Evolutionary conservation across 2,797 vertebrate species (phyloP).

Genomic region (Poeciliopsis infans): DNA sequence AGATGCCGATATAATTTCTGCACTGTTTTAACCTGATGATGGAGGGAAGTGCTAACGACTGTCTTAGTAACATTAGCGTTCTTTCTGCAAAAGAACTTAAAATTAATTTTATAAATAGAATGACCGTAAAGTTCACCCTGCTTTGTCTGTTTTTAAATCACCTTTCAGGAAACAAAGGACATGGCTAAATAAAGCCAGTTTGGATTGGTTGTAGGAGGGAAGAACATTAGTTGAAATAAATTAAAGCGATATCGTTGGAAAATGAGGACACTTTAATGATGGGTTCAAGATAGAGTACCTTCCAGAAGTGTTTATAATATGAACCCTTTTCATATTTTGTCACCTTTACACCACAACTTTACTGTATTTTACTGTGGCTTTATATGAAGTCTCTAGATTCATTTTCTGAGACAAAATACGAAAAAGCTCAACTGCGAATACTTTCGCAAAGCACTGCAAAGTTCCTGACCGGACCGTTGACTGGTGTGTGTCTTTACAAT

Average conservation of each 20-base stretch:
- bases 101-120: not conserved
- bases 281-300: not conserved
- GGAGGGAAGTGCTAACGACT: not conserved
- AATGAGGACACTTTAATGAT: constrained; percentile 8
- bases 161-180: not conserved
- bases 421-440: not conserved
- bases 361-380: not conserved
- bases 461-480: not conserved
- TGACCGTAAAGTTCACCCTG: not conserved
- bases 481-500: not conserved
- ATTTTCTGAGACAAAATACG: constrained; percentile 3
- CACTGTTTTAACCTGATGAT: not conserved
- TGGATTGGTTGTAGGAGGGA: not conserved
- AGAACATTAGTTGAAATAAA: not conserved
- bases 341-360: not conserved
- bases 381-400: not conserved
- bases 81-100: not conserved
- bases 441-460: not conserved
- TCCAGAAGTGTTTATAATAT: not conserved
- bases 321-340: not conserved
- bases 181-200: not conserved
- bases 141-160: not conserved
- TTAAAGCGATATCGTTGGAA: not conserved
- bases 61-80: not conserved
- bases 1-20: not conserved